Percentiles rank a stretch among this genome's conserved stretches.
These are phyloP conservation scores for Danaus plexippus DNA, from an alignment of 1,140 invertebrate genomes.

Conservation along the genomic window DNA sequence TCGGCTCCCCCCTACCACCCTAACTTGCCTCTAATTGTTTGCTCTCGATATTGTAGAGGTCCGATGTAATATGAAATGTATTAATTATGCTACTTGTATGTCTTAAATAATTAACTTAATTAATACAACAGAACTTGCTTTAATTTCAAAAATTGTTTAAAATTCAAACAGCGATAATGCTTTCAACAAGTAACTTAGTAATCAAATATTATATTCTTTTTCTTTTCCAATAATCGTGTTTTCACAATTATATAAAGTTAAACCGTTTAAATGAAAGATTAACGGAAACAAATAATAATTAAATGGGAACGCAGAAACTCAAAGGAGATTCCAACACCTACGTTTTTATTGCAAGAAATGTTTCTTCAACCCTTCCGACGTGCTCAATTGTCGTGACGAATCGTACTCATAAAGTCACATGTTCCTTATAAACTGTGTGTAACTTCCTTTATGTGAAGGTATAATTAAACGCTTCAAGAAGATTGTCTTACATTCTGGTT, in stretches of 20 bases:
- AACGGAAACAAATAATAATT: not conserved
- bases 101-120: slow-evolving; percentile 1
- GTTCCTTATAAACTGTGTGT: slow-evolving; percentile 41
- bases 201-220: no score
- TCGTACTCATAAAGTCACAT: slow-evolving; percentile 59
- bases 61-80: slow-evolving; percentile 29
- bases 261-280: no score
- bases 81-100: slow-evolving; percentile 13
- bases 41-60: slow-evolving; percentile 61
- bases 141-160: no score
- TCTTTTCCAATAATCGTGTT: no score
- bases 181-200: no score
- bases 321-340: slow-evolving; percentile 33
- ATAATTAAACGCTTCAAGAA: slow-evolving; percentile 37
- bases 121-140: no score
- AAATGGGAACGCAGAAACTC: slow-evolving; percentile 29
- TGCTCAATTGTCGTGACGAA: slow-evolving; percentile 66
- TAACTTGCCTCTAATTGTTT: slow-evolving; percentile 68
- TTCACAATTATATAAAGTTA: no score
- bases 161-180: no score
- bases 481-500: slow-evolving; percentile 7
- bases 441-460: slow-evolving; percentile 26
- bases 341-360: slow-evolving; percentile 43
- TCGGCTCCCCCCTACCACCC: slow-evolving; percentile 45
- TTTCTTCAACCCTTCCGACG: slow-evolving; percentile 45